A percentile compares a stretch with the other conserved stretches of the same genome.
Evolutionary conservation across 1,140 invertebrate species (phyloP).

Genomic region (Lucilia sericata): DNA sequence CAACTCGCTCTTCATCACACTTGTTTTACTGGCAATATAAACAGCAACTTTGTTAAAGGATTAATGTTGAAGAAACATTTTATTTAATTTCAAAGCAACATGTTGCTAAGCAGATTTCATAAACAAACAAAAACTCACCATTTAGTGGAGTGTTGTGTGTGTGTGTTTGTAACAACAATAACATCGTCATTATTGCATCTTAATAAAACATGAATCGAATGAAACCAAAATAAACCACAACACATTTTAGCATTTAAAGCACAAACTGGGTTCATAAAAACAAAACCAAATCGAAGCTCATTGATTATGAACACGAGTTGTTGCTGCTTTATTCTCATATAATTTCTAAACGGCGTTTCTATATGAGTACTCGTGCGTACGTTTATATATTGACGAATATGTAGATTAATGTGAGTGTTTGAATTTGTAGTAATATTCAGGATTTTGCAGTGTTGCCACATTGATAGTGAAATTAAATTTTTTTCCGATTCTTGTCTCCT

Average conservation of each 20-base stretch:
- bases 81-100: neutral
- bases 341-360: too few relatives aligned
- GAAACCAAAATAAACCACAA: constrained; percentile 41
- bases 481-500: too few relatives aligned
- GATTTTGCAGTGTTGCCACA: too few relatives aligned
- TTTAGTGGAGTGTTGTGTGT: neutral
- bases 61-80: neutral
- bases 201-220: constrained; percentile 38
- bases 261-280: constrained; percentile 36
- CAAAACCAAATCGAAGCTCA: constrained; percentile 32
- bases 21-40: neutral
- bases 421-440: too few relatives aligned
- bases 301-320: constrained; percentile 37
- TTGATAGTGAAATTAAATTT: too few relatives aligned
- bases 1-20: neutral
- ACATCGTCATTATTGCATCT: constrained; percentile 18
- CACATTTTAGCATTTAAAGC: constrained; percentile 40
- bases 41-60: neutral
- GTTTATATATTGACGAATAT: too few relatives aligned
- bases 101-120: neutral
- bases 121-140: neutral
- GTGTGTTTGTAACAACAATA: too few relatives aligned
- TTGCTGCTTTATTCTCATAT: neutral
- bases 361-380: too few relatives aligned
- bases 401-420: too few relatives aligned